phyloP scores from a whole-genome alignment of 2,113 vertebrate species.

The Tychaedon coryphoeus region DNA sequence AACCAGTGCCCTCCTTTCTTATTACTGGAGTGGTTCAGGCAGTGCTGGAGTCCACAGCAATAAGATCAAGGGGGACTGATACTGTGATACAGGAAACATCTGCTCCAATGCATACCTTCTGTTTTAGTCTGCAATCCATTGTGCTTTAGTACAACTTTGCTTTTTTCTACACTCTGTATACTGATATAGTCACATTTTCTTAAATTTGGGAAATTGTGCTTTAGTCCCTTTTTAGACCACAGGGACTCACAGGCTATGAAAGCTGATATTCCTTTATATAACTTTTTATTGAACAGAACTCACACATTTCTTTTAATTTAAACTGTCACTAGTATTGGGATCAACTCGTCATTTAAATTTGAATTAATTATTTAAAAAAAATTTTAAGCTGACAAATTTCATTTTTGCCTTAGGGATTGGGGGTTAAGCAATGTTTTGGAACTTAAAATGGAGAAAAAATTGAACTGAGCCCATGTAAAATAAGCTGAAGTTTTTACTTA shows the following conservation, averaged over 20 bases:
- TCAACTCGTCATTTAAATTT: background rate
- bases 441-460: background rate
- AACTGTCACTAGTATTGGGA: background rate
- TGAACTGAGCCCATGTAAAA: background rate
- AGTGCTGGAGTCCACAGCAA: background rate
- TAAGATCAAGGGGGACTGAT: background rate
- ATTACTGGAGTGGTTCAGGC: background rate
- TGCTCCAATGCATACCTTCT: background rate
- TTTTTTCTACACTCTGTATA: background rate
- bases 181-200: background rate
- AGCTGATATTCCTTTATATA: background rate
- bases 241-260: background rate
- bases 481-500: background rate
- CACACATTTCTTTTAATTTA: background rate
- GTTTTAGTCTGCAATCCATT: background rate
- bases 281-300: background rate
- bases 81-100: background rate
- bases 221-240: background rate
- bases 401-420: background rate
- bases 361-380: background rate
- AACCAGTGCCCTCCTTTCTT: background rate
- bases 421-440: background rate
- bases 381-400: background rate
- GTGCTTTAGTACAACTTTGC: background rate
- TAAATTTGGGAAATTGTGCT: background rate